A percentile compares a stretch with the other conserved stretches of the same genome.
phyloP scores from a whole-genome alignment of 2,797 vertebrate species.

The Alca torda region DNA sequence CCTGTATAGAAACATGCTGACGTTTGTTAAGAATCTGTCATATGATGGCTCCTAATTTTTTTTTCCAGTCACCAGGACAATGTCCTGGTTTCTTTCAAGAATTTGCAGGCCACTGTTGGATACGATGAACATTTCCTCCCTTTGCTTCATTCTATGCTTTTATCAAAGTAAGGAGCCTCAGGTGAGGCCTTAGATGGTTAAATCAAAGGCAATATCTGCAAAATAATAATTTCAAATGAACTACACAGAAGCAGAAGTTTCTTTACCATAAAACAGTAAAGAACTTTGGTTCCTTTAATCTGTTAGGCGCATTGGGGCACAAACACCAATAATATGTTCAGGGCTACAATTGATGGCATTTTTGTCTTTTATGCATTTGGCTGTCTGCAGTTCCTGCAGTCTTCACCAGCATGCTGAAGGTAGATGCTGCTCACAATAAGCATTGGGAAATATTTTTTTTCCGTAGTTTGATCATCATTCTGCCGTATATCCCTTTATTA shows the following conservation, averaged over 20 bases:
- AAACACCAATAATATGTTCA: not conserved
- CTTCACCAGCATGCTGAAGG: not conserved
- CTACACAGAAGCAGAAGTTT: not conserved
- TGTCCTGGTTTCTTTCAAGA: not conserved
- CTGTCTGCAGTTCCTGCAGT: not conserved
- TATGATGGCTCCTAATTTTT: not conserved
- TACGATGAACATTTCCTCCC: not conserved
- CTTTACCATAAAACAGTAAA: not conserved
- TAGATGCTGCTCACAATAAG: not conserved
- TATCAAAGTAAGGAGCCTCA: not conserved
- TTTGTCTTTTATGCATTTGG: not conserved
- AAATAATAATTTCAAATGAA: not conserved
- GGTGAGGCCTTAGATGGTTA: not conserved
- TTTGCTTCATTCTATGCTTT: not conserved
- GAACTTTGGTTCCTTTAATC: not conserved
- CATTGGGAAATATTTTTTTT: not conserved
- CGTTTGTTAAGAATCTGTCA: not conserved
- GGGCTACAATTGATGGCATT: not conserved
- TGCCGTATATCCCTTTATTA: not conserved
- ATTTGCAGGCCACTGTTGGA: not conserved
- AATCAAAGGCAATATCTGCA: not conserved
- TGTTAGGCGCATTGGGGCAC: not conserved
- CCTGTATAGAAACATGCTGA: not conserved
- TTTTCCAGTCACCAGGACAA: not conserved
- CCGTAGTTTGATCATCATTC: not conserved